Evolutionary conservation across 2,113 vertebrate species (phyloP).

Genomic region (Syngnathus typhle): DNA sequence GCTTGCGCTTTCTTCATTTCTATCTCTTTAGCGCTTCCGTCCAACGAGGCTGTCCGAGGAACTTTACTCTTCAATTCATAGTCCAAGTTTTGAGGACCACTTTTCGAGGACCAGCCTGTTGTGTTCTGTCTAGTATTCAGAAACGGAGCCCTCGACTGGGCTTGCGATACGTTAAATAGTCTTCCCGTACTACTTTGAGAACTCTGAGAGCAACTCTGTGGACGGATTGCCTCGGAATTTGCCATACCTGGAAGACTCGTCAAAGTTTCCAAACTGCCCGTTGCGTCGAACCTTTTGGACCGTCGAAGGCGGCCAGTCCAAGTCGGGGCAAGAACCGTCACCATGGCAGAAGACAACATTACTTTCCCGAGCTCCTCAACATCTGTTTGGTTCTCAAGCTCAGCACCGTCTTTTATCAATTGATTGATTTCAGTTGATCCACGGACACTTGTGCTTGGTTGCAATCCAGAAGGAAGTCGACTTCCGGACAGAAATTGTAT

Average conservation of each 20-base stretch:
- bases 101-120: slow-evolving; percentile 53
- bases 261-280: slow-evolving; percentile 24
- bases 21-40: slow-evolving; percentile 24
- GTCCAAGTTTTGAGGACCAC: slow-evolving; percentile 36
- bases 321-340: slow-evolving; percentile 65
- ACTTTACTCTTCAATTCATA: slow-evolving; percentile 38
- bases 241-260: slow-evolving; percentile 29
- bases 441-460: slow-evolving; percentile 13
- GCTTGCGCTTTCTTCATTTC: slow-evolving; percentile 27
- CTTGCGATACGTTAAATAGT: slow-evolving; percentile 10
- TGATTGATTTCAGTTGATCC: slow-evolving; percentile 7
- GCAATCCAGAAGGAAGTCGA: slow-evolving; percentile 12
- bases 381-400: slow-evolving; percentile 9
- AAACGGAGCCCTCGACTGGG: slow-evolving; percentile 34
- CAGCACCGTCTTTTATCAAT: slow-evolving; percentile 15
- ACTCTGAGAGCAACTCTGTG: slow-evolving; percentile 20
- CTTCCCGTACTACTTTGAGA: slow-evolving; percentile 16
- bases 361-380: slow-evolving; percentile 6
- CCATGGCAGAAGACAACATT: slow-evolving; percentile 70
- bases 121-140: slow-evolving; percentile 36
- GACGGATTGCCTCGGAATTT: slow-evolving; percentile 2
- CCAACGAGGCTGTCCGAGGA: slow-evolving; percentile 41
- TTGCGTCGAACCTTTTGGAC: slow-evolving; percentile 45
- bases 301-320: slow-evolving; percentile 53
- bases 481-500: slow-evolving; percentile 11